Percentiles rank a stretch among this genome's conserved stretches.
Evolutionary conservation across 2,797 vertebrate species (phyloP).

Genomic region (Pogoniulus pusillus): DNA sequence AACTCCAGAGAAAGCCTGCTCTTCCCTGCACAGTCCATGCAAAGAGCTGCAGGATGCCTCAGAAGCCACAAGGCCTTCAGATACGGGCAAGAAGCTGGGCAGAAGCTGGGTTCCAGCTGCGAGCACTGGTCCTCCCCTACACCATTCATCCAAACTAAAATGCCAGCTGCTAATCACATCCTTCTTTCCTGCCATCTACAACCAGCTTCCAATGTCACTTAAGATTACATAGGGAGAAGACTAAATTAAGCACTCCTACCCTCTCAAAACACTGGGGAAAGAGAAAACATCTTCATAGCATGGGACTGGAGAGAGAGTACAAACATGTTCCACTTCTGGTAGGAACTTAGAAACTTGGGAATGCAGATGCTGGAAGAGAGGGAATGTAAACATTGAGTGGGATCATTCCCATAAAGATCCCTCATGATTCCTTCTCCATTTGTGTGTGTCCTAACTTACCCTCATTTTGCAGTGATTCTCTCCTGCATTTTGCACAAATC

Average conservation of each 20-base stretch:
- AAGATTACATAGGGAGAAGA: background rate
- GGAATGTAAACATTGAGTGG: background rate
- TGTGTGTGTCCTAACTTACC: background rate
- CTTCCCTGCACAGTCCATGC: background rate
- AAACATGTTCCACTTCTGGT: background rate
- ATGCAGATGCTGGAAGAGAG: background rate
- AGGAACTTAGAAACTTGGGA: background rate
- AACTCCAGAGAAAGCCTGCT: background rate
- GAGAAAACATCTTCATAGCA: background rate
- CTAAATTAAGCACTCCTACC: background rate
- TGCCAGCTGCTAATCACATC: background rate
- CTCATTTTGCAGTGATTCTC: slow-evolving; percentile 1
- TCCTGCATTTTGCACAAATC: slow-evolving; percentile 6
- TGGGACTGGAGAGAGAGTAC: background rate
- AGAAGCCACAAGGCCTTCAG: background rate
- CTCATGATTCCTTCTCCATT: background rate
- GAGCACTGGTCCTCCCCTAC: background rate
- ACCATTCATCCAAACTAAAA: background rate
- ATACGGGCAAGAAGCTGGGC: background rate
- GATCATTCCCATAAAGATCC: background rate
- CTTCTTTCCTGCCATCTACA: background rate
- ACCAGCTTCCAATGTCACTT: background rate
- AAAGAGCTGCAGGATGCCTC: background rate
- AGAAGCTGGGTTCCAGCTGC: background rate
- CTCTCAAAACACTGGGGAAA: background rate